Base-by-base conservation (phyloP, 2,113 vertebrate genomes). In the Cnemophilus loriae region DNA sequence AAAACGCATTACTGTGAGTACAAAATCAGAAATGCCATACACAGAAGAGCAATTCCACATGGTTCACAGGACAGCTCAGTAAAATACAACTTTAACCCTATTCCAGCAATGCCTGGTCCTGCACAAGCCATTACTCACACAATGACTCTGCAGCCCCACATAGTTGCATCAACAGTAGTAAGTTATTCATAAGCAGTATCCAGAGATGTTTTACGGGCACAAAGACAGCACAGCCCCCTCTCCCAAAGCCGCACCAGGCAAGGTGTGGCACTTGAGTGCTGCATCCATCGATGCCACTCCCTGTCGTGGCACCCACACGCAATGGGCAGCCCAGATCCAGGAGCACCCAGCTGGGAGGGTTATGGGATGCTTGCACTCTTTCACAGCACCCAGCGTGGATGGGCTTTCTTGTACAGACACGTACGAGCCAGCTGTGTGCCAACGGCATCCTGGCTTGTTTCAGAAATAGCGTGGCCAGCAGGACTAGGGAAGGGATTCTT, bases 231-330 rank as follows among this genome's bases (percentile, higher is more conserved):
- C 9, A 33, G 7, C 30, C 5, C 16, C 28, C n/a, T 27, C 16
- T 14, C 37, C 46, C 56, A 30, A 10, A 26, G 11, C 41, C 5
- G 1, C 41, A 26, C 28, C 3, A 49, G 18, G 16, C 1, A 1
- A 26, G 12, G 18, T 15, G 44, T 5, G 6, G 59, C 15, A 6
- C 24, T 41, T 28, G 21, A 39, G 41, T 39, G 7, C 24, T 52
- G 23, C 52, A 67, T 20, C 15, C 33, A 16, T 35, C 1, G 0
- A 13, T 33, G 46, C 16, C n/a, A 41, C 35, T 44, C 21, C 32
- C 16, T 5, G 3, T 44, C 1, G 1, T 2, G 0, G 52, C 41
- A 16, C 7, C 27, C 18, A 10, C 39, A 18, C 0, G 0, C 21
- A n/a, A 18, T 1, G 4, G 42, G 42, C 33, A 60, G 60, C 33